Conservation (phyloP, 1,140 invertebrate genomes). For the Cyclargus thomasi region DNA sequence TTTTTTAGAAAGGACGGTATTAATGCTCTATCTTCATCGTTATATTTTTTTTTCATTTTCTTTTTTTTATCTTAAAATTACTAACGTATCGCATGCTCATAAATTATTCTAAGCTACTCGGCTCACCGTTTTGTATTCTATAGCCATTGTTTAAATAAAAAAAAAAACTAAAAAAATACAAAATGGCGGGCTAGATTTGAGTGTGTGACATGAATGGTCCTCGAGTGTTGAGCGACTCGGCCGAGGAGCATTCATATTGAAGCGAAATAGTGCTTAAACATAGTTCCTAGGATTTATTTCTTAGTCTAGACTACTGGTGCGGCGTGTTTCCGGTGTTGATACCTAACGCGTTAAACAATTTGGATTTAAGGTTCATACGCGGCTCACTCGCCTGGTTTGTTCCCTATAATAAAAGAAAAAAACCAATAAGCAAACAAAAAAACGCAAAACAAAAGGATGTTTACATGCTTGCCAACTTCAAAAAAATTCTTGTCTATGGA, state of each 20-base stretch:
- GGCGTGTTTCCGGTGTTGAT: conserved; percentile 68
- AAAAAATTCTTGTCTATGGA: too few relatives aligned
- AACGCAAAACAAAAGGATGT: conserved; percentile 39
- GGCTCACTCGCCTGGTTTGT: conserved; percentile 69
- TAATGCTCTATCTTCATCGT: conserved; percentile 38
- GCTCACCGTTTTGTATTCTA: conserved; percentile 46
- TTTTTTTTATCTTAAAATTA: conserved; percentile 42
- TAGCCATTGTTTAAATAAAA: conserved; percentile 8
- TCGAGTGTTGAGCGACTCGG: conserved; percentile 20
- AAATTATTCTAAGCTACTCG: conserved; percentile 62
- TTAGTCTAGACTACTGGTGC: conserved; percentile 61
- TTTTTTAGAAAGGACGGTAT: conserved; percentile 45
- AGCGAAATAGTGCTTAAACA: conserved; percentile 57
- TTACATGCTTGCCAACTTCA: not conserved
- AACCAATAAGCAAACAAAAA: conserved; percentile 50
- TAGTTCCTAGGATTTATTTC: conserved; percentile 41
- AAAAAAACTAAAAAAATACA: conserved; percentile 43
- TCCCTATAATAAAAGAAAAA: conserved; percentile 62
- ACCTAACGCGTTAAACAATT: conserved; percentile 75
- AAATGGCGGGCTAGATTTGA: conserved; percentile 43
- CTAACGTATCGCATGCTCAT: conserved; percentile 61
- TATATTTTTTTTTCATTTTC: conserved; percentile 41
- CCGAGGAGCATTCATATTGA: conserved; percentile 41
- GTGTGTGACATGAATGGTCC: conserved; percentile 50
- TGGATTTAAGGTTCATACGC: conserved; percentile 73